These are phyloP conservation scores for Siderastrea radians DNA, from an alignment of 92 coral and sea anemone species.

Conservation along the genomic window DNA sequence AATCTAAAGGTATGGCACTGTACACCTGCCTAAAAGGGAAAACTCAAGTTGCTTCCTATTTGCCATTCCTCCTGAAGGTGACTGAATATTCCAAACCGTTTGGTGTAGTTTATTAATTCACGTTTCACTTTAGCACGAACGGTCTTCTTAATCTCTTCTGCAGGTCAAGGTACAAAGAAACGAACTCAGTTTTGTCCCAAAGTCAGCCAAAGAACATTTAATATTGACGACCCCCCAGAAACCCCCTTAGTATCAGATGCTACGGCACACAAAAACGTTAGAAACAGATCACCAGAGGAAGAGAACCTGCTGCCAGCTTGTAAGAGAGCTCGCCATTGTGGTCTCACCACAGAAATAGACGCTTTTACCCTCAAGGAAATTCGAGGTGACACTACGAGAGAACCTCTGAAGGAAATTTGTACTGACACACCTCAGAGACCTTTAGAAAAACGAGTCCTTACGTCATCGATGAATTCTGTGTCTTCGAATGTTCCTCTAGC, in stretches of 20 bases:
- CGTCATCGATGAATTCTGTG: background rate
- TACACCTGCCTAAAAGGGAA: too few species aligned
- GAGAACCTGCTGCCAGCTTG: conserved; percentile 65
- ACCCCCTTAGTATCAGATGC: conserved; percentile 26
- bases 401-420: conserved; percentile 23
- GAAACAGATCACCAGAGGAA: conserved; percentile 70
- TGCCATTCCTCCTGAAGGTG: too few species aligned
- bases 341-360: conserved; percentile 85
- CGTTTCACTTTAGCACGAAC: background rate
- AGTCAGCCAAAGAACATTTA: conserved; percentile 69
- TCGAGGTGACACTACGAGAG: conserved; percentile 19
- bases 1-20: too few species aligned
- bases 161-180: conserved; percentile 72
- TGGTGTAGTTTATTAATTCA: too few species aligned
- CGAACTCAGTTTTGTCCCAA: conserved; percentile 80
- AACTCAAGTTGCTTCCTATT: too few species aligned
- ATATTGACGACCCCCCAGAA: conserved; percentile 44
- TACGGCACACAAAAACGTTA: conserved; percentile 5
- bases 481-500: background rate
- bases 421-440: conserved; percentile 26
- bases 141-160: background rate
- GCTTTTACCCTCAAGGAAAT: conserved; percentile 61
- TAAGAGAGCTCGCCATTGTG: conserved; percentile 87
- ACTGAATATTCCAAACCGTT: too few species aligned
- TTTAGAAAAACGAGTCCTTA: background rate